Percentiles rank a stretch among this genome's conserved stretches.
These are phyloP conservation scores for Engraulis encrasicolus DNA, from an alignment of 2,113 vertebrate genomes.

Conservation along the genomic window DNA sequence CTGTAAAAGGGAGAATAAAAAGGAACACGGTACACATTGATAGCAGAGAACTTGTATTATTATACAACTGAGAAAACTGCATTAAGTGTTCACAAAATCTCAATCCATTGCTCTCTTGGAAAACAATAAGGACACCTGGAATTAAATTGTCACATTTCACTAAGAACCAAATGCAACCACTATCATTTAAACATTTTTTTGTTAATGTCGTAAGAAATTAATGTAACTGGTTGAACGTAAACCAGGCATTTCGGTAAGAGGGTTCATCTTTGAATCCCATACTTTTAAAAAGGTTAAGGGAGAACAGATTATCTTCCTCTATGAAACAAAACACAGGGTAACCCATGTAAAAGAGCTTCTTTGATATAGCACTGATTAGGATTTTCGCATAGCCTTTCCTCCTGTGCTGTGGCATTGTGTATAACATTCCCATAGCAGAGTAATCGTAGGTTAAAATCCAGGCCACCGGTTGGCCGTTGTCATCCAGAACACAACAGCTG, in stretches of 20 bases:
- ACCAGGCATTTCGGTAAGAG: slow-evolving; percentile 57
- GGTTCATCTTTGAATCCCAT: slow-evolving; percentile 70
- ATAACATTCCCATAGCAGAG: slow-evolving; percentile 64
- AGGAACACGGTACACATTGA: no score
- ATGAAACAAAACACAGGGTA: slow-evolving; percentile 68
- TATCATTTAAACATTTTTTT: neutral
- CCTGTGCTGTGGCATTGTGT: slow-evolving; percentile 65
- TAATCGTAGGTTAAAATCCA: slow-evolving; percentile 65
- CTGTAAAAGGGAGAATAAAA: no score
- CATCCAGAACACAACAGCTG: slow-evolving; percentile 64
- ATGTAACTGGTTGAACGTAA: slow-evolving; percentile 42
- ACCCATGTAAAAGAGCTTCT: slow-evolving; percentile 55
- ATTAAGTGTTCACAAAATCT: no score
- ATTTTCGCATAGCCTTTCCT: slow-evolving; percentile 71
- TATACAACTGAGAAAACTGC: neutral
- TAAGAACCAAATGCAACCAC: neutral
- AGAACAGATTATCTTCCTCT: slow-evolving; percentile 65
- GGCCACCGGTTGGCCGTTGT: slow-evolving; percentile 55
- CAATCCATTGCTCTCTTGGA: no score
- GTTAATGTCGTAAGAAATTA: neutral
- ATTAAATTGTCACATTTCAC: neutral
- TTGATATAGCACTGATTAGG: slow-evolving; percentile 61
- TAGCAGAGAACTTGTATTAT: neutral
- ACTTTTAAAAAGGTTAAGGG: slow-evolving; percentile 68
- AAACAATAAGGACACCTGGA: no score